These are phyloP conservation scores for Gallinago media DNA, from an alignment of 2,113 vertebrate genomes.

Conservation along the genomic window DNA sequence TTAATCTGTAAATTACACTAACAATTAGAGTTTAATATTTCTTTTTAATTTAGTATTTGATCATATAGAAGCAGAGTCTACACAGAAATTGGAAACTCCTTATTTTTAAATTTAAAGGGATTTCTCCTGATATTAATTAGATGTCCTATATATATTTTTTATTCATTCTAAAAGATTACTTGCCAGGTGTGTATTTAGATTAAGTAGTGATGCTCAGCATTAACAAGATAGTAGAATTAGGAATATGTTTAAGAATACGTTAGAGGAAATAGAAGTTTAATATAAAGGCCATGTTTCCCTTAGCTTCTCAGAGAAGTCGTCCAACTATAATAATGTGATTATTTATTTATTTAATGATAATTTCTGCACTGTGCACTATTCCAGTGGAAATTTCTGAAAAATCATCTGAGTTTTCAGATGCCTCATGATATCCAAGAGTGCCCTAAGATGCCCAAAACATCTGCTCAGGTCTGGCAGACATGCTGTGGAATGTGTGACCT, in stretches of 20 bases:
- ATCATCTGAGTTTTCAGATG: not conserved
- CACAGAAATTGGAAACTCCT: not conserved
- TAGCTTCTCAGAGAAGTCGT: not conserved
- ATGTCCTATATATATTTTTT: not conserved
- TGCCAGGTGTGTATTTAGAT: not conserved
- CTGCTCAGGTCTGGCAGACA: not conserved
- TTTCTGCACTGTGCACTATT: not conserved
- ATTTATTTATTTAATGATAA: not conserved
- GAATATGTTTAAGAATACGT: not conserved
- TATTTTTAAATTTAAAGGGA: not conserved
- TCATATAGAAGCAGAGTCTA: not conserved
- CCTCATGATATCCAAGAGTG: not conserved
- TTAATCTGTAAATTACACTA: not conserved
- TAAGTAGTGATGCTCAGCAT: not conserved
- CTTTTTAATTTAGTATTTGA: not conserved
- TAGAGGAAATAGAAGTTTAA: not conserved
- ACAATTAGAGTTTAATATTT: not conserved
- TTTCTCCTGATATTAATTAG: not conserved
- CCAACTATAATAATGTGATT: not conserved
- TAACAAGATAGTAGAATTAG: not conserved
- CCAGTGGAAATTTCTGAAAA: not conserved
- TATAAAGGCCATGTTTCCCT: not conserved
- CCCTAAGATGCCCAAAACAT: not conserved
- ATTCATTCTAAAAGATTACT: not conserved
- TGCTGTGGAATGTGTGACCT: not conserved